Percentiles rank a stretch among this genome's conserved stretches.
Conservation (phyloP, 2,113 vertebrate species). For the Lynx canadensis region DNA sequence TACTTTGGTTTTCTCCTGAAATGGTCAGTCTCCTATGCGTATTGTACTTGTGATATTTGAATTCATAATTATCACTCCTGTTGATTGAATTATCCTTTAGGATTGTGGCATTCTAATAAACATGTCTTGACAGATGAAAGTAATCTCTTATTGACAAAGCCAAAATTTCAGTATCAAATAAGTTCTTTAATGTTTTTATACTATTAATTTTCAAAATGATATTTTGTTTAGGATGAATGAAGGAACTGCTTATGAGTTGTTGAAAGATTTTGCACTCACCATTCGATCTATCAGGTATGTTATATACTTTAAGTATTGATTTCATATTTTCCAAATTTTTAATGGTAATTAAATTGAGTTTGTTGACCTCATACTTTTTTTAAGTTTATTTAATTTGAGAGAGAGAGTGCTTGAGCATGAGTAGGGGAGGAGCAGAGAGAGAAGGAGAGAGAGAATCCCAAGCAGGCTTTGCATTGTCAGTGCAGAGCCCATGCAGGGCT, state of each 20-base stretch:
- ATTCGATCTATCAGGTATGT: slow-evolving; percentile 73
- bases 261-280: slow-evolving; percentile 72
- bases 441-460: no score
- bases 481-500: no score
- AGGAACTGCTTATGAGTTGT: neutral
- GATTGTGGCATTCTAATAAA: neutral
- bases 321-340: neutral
- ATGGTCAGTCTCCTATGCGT: neutral
- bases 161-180: neutral
- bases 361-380: neutral
- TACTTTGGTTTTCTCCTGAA: neutral
- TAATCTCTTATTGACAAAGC: neutral
- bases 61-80: neutral
- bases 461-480: no score
- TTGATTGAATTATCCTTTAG: neutral
- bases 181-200: neutral
- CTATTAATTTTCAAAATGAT: slow-evolving; percentile 37
- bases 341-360: neutral
- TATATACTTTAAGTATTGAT: neutral
- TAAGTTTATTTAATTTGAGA: no score
- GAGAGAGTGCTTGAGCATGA: no score
- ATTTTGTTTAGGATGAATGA: slow-evolving; percentile 54
- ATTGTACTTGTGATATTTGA: neutral
- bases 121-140: neutral
- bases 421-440: no score